phyloP scores from a whole-genome alignment of 2,797 vertebrate genomes.

The Epinephelus malabaricus region DNA sequence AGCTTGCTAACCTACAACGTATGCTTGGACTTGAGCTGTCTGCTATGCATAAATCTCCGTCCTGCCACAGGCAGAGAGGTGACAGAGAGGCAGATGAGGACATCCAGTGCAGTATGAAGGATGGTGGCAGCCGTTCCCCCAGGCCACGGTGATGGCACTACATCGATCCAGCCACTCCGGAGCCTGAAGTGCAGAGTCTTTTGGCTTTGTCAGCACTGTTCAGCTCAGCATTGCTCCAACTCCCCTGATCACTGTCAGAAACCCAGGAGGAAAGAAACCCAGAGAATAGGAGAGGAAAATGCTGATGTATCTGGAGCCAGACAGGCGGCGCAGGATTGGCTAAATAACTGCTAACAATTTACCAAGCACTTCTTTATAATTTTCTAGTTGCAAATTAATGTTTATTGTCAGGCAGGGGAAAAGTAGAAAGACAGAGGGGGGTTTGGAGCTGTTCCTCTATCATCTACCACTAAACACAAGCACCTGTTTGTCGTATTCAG shows the following conservation, averaged over 20 bases:
- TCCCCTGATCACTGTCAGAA: conserved; percentile 74
- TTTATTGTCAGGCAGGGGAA: conserved; percentile 42
- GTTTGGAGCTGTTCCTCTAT: conserved; percentile 33
- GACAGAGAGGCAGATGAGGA: conserved; percentile 81
- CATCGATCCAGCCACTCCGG: conserved; percentile 82
- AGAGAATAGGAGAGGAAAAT: conserved; percentile 47
- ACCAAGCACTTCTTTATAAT: conserved; percentile 27
- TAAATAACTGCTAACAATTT: conserved; percentile 51
- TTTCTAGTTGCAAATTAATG: conserved; percentile 42
- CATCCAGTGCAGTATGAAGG: conserved; percentile 80
- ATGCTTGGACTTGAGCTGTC: conserved; percentile 65
- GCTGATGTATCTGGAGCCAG: conserved; percentile 61
- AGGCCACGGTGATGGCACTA: conserved; percentile 73
- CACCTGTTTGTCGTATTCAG: conserved; percentile 60
- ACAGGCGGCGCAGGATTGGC: conserved; percentile 51
- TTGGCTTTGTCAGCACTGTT: conserved; percentile 84
- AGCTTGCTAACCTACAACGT: conserved; percentile 62
- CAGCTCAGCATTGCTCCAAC: conserved; percentile 68
- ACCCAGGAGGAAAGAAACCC: conserved; percentile 55
- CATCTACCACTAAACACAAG: conserved; percentile 60
- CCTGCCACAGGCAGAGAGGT: conserved; percentile 63
- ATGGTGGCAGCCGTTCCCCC: conserved; percentile 78
- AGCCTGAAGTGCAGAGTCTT: conserved; percentile 75
- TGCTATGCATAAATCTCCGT: conserved; percentile 68
- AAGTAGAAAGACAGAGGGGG: conserved; percentile 18